Percentiles rank a stretch among this genome's conserved stretches.
Evolutionary conservation across 2,113 vertebrate genomes (phyloP).

Genomic region (Pluvialis apricaria): DNA sequence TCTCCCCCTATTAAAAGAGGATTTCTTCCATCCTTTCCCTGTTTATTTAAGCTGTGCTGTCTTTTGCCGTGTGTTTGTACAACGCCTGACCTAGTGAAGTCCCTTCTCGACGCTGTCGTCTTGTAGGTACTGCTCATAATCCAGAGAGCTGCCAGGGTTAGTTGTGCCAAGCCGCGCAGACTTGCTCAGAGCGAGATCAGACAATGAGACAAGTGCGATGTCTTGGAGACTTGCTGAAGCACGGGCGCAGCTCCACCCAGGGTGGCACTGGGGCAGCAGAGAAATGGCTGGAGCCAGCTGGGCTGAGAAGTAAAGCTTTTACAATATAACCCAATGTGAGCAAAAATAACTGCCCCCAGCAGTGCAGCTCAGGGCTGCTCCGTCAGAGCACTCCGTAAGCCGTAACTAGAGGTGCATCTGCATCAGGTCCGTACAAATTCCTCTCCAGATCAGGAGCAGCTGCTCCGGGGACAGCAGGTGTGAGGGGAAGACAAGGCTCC

Average conservation of each 20-base stretch:
- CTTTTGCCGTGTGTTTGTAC: background rate
- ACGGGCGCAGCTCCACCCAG: background rate
- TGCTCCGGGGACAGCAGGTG: background rate
- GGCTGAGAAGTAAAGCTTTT: background rate
- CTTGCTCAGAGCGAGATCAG: background rate
- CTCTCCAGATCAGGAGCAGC: background rate
- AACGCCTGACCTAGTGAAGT: background rate
- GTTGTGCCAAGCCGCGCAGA: background rate
- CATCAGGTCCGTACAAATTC: background rate
- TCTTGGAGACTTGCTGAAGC: background rate
- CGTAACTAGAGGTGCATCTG: background rate
- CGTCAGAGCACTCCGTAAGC: background rate
- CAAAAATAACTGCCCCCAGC: background rate
- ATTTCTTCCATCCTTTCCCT: background rate
- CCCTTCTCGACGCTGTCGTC: background rate
- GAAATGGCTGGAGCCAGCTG: background rate
- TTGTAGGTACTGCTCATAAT: background rate
- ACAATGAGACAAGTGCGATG: rapidly evolving
- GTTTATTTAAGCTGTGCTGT: background rate
- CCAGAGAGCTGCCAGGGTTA: background rate
- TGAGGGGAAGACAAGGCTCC: background rate
- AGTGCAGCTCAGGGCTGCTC: background rate
- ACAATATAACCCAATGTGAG: background rate
- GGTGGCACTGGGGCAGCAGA: background rate
- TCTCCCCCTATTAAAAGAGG: background rate